These are phyloP conservation scores for Romanomermis culicivorax DNA, from an alignment of 2,888 invertebrate species.

Conservation along the genomic window DNA sequence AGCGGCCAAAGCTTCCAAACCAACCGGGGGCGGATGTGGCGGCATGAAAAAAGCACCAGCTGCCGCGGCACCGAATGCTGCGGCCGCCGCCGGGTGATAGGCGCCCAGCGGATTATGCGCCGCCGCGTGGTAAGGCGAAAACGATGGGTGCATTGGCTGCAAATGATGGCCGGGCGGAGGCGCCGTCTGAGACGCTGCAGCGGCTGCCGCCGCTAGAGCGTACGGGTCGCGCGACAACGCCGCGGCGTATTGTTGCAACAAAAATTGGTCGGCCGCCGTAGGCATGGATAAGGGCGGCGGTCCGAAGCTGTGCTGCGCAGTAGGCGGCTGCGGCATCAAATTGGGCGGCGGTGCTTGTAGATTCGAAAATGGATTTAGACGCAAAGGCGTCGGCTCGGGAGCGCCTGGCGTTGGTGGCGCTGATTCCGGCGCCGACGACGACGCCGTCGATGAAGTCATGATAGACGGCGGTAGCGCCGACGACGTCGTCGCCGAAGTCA, in stretches of 20 bases:
- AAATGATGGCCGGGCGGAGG: not conserved
- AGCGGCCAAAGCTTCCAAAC: conserved; percentile 2
- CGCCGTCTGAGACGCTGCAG: not conserved
- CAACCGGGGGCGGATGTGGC: conserved; percentile 36
- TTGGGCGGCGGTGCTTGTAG: too few relatives aligned
- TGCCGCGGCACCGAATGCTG: too few relatives aligned
- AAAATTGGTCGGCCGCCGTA: not conserved
- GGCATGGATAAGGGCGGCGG: not conserved
- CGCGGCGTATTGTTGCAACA: not conserved
- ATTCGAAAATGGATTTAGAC: too few relatives aligned
- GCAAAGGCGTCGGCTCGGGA: not conserved
- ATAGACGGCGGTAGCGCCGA: conserved; percentile 35
- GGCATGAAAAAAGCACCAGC: conserved; percentile 31
- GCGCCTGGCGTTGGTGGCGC: not conserved
- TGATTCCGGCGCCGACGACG: not conserved
- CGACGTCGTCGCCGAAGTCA: conserved; percentile 32
- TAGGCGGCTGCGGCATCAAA: too few relatives aligned
- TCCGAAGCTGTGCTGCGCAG: not conserved
- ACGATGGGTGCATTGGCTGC: too few relatives aligned
- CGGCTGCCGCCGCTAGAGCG: not conserved
- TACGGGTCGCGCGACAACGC: not conserved
- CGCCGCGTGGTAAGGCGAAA: too few relatives aligned
- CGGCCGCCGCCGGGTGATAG: too few relatives aligned
- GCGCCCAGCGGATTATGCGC: too few relatives aligned
- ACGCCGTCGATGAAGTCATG: not conserved